Conservation (phyloP, 2,888 invertebrate species). For the Oegoconia quadripuncta region DNA sequence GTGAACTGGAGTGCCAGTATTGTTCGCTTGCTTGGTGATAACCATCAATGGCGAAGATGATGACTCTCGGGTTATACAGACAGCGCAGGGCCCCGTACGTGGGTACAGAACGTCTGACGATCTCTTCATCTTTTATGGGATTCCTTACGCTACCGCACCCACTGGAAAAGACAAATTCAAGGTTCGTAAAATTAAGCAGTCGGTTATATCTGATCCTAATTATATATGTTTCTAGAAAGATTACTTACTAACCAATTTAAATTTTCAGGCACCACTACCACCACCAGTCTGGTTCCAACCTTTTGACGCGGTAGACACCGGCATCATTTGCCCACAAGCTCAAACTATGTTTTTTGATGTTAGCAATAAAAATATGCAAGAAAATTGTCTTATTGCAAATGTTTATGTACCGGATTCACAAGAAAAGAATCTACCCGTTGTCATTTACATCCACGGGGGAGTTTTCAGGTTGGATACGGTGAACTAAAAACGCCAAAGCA, state of each 20-base stretch:
- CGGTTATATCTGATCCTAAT: no score
- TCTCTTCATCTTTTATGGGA: conserved; percentile 28
- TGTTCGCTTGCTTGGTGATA: no score
- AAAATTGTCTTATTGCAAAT: conserved; percentile 53
- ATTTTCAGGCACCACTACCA: conserved; percentile 40
- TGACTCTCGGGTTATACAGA: conserved; percentile 25
- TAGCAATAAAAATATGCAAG: conserved; percentile 17
- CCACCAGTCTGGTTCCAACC: conserved; percentile 30
- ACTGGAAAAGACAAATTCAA: conserved; percentile 35
- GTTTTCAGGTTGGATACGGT: conserved; percentile 27
- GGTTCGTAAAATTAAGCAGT: no score
- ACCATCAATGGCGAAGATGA: no score
- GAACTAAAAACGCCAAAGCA: conserved; percentile 15
- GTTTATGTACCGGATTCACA: conserved; percentile 46
- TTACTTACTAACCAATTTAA: no score
- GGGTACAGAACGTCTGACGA: conserved; percentile 32
- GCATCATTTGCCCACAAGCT: conserved; percentile 10
- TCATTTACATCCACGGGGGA: conserved; percentile 37
- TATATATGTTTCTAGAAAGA: no score
- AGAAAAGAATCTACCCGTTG: conserved; percentile 29
- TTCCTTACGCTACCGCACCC: conserved; percentile 41
- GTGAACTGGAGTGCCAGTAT: no score
- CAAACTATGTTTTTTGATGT: not conserved
- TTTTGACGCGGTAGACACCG: conserved; percentile 28
- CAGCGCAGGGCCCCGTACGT: conserved; percentile 34